Evolutionary conservation across 2,113 vertebrate genomes (phyloP).

Genomic region (Lucifuga dentata): DNA sequence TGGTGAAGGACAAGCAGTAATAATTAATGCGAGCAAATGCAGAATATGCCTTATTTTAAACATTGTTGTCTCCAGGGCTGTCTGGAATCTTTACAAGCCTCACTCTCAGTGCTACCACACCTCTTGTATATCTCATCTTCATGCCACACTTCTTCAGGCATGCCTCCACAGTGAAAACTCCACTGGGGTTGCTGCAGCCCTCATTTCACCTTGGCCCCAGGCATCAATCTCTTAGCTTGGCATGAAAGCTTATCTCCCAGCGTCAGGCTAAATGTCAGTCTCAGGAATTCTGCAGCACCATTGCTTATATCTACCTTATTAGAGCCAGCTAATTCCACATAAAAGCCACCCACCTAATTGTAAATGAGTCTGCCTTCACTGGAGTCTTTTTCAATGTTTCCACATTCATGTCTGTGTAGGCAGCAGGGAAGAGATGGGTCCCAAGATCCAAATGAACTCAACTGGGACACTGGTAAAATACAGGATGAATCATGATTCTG

Average conservation of each 20-base stretch:
- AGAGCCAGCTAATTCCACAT: slow-evolving; percentile 66
- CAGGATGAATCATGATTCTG: slow-evolving; percentile 28
- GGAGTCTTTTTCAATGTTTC: slow-evolving; percentile 27
- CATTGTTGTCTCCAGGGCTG: slow-evolving; percentile 32
- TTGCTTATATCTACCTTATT: slow-evolving; percentile 70
- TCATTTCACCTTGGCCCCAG: slow-evolving; percentile 24
- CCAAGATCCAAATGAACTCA: slow-evolving; percentile 47
- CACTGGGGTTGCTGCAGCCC: slow-evolving; percentile 12
- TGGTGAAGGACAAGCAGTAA: slow-evolving; percentile 35
- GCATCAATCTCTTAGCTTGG: slow-evolving; percentile 51
- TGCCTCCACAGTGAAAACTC: slow-evolving; percentile 14
- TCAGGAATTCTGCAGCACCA: slow-evolving; percentile 53
- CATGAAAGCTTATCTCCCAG: slow-evolving; percentile 63
- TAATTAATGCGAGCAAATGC: slow-evolving; percentile 54
- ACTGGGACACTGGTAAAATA: slow-evolving; percentile 37
- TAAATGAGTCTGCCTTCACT: slow-evolving; percentile 56
- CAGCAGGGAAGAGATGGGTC: slow-evolving; percentile 44
- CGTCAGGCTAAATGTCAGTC: slow-evolving; percentile 70
- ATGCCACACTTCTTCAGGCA: slow-evolving; percentile 51
- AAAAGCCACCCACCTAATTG: slow-evolving; percentile 57
- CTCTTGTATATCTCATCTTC: slow-evolving; percentile 44
- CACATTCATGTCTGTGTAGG: slow-evolving; percentile 41
- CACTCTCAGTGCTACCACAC: slow-evolving; percentile 6
- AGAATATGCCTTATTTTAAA: slow-evolving; percentile 47
- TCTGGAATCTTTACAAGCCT: slow-evolving; percentile 25